Evolutionary conservation across 2,888 invertebrate species (phyloP), one percentile per base, ranked within the genome.

Genomic region (Cryptosula pallasiana): DNA sequence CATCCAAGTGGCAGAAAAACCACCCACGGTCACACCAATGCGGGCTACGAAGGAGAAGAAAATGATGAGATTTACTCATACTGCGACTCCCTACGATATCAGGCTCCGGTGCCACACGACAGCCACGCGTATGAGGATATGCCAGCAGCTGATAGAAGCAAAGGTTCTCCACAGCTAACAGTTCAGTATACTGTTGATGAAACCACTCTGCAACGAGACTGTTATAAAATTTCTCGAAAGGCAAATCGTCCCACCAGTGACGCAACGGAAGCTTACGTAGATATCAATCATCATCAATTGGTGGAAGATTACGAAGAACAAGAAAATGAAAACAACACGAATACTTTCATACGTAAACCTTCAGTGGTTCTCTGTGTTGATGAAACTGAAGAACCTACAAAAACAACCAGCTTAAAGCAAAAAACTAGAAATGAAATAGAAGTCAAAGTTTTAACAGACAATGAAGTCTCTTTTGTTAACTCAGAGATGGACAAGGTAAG

Each of bases 91-190:
- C 3, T 13, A 9, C 57, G n/a, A 57, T 57, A 57, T 57, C 57
- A 57, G 25, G 57, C 57, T n/a, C 57, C 57, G 5, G 57, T 57
- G 20, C 57, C 25, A 16, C 57, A 5, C 5, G 57, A 57, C 20
- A 57, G 13, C 13, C 57, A 57, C n/a, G 57, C 57, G 5, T 57
- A 57, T 57, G 57, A 57, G n/a, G 57, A 23, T 25, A 57, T 57
- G 57, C n/a, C 20, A 5, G n/a, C 5, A 57, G 57, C 45, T 45
- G 45, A 45, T 13, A n/a, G n/a, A n/a, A n/a, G n/a, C n/a, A n/a
- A n/a, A n/a, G 45, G 9, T 5, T 20, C 45, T 20, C 20, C 45
- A 13, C 5, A 5, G 45, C 5, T 45, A 20, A 45, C 45, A 13
- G 45, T 45, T 5, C 45, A 45, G 45, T 45, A 45, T 45, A 45